These are phyloP conservation scores for Dicentrarchus labrax DNA, from an alignment of 2,113 vertebrate genomes.

Conservation along the genomic window DNA sequence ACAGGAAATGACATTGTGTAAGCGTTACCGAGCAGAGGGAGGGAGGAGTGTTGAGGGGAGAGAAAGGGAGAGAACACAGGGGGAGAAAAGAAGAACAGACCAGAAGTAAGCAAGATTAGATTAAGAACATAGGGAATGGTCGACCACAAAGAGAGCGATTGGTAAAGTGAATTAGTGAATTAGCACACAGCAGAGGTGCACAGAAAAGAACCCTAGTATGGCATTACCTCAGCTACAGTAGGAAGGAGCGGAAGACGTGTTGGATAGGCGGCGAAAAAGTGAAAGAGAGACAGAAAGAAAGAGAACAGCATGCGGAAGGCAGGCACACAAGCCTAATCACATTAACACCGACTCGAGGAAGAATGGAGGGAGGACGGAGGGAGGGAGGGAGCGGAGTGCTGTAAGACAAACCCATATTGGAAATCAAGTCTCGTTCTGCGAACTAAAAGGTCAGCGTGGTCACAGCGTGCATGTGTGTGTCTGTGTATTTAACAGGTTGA, in stretches of 20 bases:
- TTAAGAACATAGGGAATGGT: conserved; percentile 44
- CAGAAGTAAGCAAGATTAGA: conserved; percentile 58
- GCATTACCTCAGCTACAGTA: conserved; percentile 27
- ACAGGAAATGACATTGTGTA: conserved; percentile 71
- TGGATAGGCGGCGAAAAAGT: conserved; percentile 6
- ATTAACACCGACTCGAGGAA: conserved; percentile 75
- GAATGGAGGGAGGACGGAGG: conserved; percentile 28
- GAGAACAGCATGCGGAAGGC: conserved; percentile 59
- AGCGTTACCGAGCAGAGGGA: conserved; percentile 19
- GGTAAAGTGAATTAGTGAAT: conserved; percentile 63
- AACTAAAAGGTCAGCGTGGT: conserved; percentile 78
- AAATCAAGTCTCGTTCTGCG: conserved; percentile 78
- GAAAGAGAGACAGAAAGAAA: conserved; percentile 40
- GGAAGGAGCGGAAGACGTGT: conserved; percentile 2
- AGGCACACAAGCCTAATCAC: conserved; percentile 74
- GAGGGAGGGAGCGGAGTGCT: conserved; percentile 47
- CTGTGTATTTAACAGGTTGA: conserved; percentile 68
- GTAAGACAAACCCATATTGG: conserved; percentile 76
- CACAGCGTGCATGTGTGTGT: conserved; percentile 46
- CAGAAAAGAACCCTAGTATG: conserved; percentile 31
- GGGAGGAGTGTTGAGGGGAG: conserved; percentile 9
- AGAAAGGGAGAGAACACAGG: conserved; percentile 32
- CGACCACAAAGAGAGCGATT: conserved; percentile 34
- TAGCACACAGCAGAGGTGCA: conserved; percentile 40
- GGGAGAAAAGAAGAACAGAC: conserved; percentile 18